Conservation (phyloP, 2,888 invertebrate genomes). For the Tinea semifulvella region DNA sequence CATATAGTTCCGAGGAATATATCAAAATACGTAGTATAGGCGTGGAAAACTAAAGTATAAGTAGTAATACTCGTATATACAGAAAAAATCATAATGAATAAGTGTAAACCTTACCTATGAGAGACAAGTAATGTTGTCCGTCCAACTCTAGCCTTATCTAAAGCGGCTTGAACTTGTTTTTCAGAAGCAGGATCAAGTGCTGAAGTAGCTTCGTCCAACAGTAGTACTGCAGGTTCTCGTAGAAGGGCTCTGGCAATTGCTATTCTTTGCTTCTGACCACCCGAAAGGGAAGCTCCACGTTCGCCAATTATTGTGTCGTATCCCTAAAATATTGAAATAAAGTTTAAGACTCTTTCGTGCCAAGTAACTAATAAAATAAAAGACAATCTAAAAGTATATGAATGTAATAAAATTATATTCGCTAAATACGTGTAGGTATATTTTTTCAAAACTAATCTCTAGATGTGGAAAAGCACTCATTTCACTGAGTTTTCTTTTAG, state of each 20-base stretch:
- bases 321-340: constrained; percentile 45
- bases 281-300: constrained; percentile 80
- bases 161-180: constrained; percentile 79
- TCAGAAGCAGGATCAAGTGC: constrained; percentile 85
- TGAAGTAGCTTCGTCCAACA: constrained; percentile 86
- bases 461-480: too few species aligned
- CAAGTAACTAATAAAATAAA: background rate
- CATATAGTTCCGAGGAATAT: too few species aligned
- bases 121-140: constrained; percentile 79
- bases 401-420: too few species aligned
- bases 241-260: constrained; percentile 85
- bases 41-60: too few species aligned
- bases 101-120: constrained; percentile 56
- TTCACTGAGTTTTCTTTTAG: too few species aligned
- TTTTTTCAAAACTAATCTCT: too few species aligned
- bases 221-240: constrained; percentile 76
- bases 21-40: too few species aligned
- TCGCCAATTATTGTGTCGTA: constrained; percentile 85
- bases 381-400: too few species aligned
- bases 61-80: too few species aligned
- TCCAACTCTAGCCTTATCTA: constrained; percentile 76
- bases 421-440: too few species aligned
- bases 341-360: background rate
- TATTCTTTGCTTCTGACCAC: constrained; percentile 85
- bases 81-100: background rate